These are phyloP conservation scores for Pseudopodoces humilis DNA, from an alignment of 2,113 vertebrate species.

Conservation along the genomic window DNA sequence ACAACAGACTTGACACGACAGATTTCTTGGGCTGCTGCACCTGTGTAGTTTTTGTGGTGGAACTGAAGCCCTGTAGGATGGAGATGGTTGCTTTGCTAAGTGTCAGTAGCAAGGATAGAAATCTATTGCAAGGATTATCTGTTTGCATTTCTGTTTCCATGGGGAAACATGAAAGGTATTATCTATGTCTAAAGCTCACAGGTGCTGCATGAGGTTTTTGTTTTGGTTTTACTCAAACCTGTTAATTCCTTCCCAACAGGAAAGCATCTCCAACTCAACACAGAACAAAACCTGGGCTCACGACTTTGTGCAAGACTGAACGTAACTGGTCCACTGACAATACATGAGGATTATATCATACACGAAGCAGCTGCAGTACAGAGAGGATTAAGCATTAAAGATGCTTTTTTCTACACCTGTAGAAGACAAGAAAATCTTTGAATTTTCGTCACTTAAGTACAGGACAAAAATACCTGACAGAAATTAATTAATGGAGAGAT, in stretches of 20 bases:
- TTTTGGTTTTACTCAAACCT: slow-evolving; percentile 31
- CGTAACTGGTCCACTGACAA: slow-evolving; percentile 40
- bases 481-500: not conserved
- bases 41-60: not conserved
- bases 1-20: not conserved
- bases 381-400: slow-evolving; percentile 60
- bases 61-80: not conserved
- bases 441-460: not conserved
- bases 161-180: not conserved
- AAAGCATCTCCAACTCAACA: slow-evolving; percentile 55
- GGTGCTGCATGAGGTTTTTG: not conserved
- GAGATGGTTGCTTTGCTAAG: not conserved
- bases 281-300: slow-evolving; percentile 54
- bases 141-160: not conserved
- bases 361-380: slow-evolving; percentile 54
- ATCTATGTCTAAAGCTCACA: not conserved
- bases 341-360: slow-evolving; percentile 59
- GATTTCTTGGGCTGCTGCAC: not conserved
- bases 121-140: not conserved
- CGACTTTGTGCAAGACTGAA: slow-evolving; percentile 59
- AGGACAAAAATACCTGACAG: not conserved
- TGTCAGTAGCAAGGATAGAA: not conserved
- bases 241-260: slow-evolving; percentile 62
- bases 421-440: slow-evolving; percentile 49
- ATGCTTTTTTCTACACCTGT: slow-evolving; percentile 58